Evolutionary conservation across 2,113 vertebrate genomes (phyloP), one percentile per base, ranked within the genome.

Genomic region (Chiloscyllium plagiosum): DNA sequence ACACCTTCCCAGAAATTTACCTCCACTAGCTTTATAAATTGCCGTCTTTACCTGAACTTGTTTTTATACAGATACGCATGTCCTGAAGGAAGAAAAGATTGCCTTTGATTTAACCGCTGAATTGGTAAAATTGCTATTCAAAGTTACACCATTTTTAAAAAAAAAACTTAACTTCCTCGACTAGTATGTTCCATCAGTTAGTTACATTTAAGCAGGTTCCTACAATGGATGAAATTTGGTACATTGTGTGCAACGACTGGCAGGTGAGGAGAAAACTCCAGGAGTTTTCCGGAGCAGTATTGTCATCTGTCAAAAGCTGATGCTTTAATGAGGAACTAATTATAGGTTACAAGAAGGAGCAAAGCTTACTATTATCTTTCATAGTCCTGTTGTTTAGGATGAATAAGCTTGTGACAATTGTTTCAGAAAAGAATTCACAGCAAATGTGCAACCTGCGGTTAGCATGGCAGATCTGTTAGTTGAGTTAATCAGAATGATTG

Each of bases 281-380:
- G 93, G 93, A 94, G 93, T 70, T 72, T 95, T 76, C 42, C 4
- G 86, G 52, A 61, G 26, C 52, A 33, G 26, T 90, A 61, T 90
- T 90, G 80, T 83, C n/a, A 61, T 65, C 87, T 90, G 29, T 65
- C 10, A 29, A 90, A 90, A 29, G 29, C 52, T 95, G 26, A 37
- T 47, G 66, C 20, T 22, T 0, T 94, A 42, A 94, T 94, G 42
- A 37, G 94, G 15, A 72, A 95, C 37, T 76, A 72, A 72, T 95
- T 26, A 72, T 17, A 76, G 68, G 47, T 95, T 76, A 50, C 26
- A 94, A 29, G 94, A 72, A 95, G 33, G 10, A 95, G 26, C 66
- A 52, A 13, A 95, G 42, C 47, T 95, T 52, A 76, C 69, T 72
- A 95, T 95, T 76, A 33, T 76, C 69, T 52, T 95, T 72, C 94